Base-by-base conservation (phyloP, 1,140 invertebrate species). In the Bombus confusus region DNA sequence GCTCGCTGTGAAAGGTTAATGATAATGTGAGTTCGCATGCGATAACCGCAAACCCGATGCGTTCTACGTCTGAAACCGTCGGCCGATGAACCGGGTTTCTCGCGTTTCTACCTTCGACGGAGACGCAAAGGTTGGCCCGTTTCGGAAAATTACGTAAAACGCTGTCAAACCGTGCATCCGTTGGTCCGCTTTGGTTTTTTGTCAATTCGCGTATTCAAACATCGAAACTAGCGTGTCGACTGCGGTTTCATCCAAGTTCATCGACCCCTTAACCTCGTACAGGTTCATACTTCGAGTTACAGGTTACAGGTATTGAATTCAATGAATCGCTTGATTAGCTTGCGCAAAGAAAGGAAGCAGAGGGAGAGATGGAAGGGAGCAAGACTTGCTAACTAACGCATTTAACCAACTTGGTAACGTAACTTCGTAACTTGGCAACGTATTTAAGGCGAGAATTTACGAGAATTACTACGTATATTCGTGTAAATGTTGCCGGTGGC, bases 11-110 rank as follows among this genome's bases (percentile, higher is more conserved):
- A 76, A 82, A 73, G 72, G 87, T 86, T 89, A 89, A 91, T 89
- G 87, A 91, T 91, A 89, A 91, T 89, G 82, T 89, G 87, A 91
- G 89, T 90, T 88, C 80, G 68, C 82, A 76, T 87, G 76, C 77
- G 62, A 68, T 85, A 72, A 83, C 83, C 62, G 73, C 73, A 77
- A 83, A 87, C 66, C 43, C 57, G 22, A 6, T 47, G 59, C 28
- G 43, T 78, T 25, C 39, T 34, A 52, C 37, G 2, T n/a, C 8
- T 12, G 28, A 80, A 89, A 87, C 43, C 80, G 68, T 47, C n/a
- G 62, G 6, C 31, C 41, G 59, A 4, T 31, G 41, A 69, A 81
- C 80, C 37, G 12, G 5, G 39, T 62, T 59, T 31, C 12, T 34
- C 25, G 57, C 47, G 47, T 74, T 75, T 62, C 31, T 83, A 87